These are phyloP conservation scores for Felis catus DNA, from an alignment of 2,113 vertebrate species.

Conservation along the genomic window DNA sequence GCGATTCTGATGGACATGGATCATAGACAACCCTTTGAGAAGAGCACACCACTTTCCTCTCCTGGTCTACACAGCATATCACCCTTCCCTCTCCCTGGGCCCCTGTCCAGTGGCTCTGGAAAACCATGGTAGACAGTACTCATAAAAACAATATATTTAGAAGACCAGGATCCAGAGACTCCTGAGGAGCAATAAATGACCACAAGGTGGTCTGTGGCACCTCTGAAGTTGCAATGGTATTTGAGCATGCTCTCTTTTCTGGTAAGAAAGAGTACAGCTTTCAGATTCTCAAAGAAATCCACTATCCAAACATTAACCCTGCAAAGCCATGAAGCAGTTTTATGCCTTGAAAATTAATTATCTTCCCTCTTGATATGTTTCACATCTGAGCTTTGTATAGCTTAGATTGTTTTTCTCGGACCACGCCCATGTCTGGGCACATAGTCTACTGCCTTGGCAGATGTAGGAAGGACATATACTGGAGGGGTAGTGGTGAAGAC, in stretches of 20 bases:
- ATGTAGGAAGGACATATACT: neutral
- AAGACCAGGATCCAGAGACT: neutral
- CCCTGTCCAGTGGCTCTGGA: neutral
- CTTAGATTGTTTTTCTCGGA: neutral
- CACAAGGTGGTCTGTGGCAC: neutral
- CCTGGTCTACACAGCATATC: neutral
- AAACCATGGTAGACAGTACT: neutral
- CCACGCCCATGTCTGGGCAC: neutral
- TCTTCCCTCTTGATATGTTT: neutral
- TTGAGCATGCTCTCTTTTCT: neutral
- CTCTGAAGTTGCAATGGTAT: neutral
- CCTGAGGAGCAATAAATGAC: neutral
- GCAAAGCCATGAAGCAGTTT: neutral
- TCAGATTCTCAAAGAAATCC: neutral
- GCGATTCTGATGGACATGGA: neutral
- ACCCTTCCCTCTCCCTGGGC: fast-evolving
- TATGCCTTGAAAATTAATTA: neutral
- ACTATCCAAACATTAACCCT: neutral
- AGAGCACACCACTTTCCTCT: neutral
- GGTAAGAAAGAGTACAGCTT: neutral
- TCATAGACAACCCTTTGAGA: neutral
- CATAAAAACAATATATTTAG: neutral
- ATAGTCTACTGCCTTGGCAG: neutral
- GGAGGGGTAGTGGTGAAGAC: neutral
- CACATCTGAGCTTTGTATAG: neutral